Conservation (phyloP, 2,113 vertebrate species). For the Ageneiosus marmoratus region DNA sequence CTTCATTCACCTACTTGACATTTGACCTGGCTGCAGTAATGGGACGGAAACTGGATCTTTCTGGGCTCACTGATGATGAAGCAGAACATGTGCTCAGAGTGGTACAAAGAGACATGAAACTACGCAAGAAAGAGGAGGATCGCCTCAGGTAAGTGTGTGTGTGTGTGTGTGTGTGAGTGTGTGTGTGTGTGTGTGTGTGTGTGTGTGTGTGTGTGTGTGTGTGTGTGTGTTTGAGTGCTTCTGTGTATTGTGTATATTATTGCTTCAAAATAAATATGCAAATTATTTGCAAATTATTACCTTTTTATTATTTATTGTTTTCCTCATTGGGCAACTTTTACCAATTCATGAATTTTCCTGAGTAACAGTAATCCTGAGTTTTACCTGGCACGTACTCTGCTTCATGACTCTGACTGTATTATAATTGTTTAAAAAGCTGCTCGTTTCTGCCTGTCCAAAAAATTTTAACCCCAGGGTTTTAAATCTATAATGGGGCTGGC, state of each 20-base stretch:
- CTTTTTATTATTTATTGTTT: too few relatives aligned
- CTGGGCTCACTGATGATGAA: constrained; percentile 88
- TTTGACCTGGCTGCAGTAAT: constrained; percentile 65
- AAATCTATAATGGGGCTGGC: too few relatives aligned
- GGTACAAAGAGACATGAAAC: constrained; percentile 92
- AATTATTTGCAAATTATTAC: background rate
- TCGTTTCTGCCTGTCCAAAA: too few relatives aligned
- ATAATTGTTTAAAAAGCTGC: too few relatives aligned
- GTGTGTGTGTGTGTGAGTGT: background rate
- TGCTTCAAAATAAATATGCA: too few relatives aligned
- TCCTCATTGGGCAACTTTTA: too few relatives aligned
- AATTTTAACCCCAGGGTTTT: too few relatives aligned
- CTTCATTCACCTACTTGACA: background rate
- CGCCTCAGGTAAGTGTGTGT: constrained; percentile 82
- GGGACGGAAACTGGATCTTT: constrained; percentile 95
- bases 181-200: background rate
- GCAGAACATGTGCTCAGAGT: constrained; percentile 94
- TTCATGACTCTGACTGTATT: too few relatives aligned
- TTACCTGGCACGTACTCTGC: too few relatives aligned
- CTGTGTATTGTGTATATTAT: background rate
- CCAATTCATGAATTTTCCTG: too few relatives aligned
- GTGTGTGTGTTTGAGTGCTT: background rate
- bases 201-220: constrained; percentile 37
- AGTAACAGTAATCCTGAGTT: too few relatives aligned
- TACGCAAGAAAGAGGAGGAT: constrained; percentile 92